phyloP scores from a whole-genome alignment of 2,888 invertebrate species.

The Tromatobia lineatoria region DNA sequence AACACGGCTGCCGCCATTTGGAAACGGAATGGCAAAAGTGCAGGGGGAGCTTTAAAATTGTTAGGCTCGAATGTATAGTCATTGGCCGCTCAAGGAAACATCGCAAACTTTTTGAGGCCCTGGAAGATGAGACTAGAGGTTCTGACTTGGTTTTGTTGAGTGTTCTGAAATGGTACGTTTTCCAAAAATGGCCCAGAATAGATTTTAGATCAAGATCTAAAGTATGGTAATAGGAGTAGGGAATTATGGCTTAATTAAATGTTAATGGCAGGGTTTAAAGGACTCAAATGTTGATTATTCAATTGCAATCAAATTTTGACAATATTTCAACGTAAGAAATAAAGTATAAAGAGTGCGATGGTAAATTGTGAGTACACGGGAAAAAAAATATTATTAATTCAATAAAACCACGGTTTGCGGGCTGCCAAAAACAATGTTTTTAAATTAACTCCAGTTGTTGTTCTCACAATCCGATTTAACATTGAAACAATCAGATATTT shows the following conservation, averaged over 20 bases:
- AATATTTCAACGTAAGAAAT: neutral
- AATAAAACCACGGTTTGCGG: too few relatives aligned
- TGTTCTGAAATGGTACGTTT: neutral
- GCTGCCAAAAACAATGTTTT: too few relatives aligned
- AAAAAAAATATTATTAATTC: too few relatives aligned
- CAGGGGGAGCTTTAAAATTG: slow-evolving; percentile 10
- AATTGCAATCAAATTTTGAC: neutral
- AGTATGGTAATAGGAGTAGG: neutral
- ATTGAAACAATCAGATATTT: too few relatives aligned
- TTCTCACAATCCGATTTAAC: too few relatives aligned
- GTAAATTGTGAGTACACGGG: too few relatives aligned
- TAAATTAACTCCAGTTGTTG: too few relatives aligned
- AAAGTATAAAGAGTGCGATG: too few relatives aligned
- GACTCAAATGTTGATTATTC: neutral
- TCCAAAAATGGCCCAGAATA: neutral
- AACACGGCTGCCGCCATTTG: slow-evolving; percentile 26
- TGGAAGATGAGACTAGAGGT: neutral
- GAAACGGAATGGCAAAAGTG: slow-evolving; percentile 37
- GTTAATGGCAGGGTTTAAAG: neutral
- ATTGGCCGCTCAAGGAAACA: slow-evolving; percentile 4
- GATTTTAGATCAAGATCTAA: neutral
- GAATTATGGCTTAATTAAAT: neutral
- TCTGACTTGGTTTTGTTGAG: neutral
- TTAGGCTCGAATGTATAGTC: neutral
- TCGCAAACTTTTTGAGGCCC: neutral